Base-by-base conservation (phyloP, 1,140 invertebrate genomes). In the Amphibalanus amphitrite region DNA sequence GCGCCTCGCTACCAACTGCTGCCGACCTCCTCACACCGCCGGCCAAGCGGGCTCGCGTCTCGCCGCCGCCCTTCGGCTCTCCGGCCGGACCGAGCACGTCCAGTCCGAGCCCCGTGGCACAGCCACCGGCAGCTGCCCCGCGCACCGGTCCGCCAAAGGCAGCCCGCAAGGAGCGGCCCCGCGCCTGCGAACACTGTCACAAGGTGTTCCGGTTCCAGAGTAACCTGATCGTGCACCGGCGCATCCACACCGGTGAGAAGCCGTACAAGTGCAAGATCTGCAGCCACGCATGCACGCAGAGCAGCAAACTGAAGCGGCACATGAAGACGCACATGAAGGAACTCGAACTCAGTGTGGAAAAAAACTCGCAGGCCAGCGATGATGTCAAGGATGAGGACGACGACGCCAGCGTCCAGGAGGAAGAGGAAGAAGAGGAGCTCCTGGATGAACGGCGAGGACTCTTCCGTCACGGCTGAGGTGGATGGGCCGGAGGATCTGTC, bases 141-240 rank as follows among this genome's bases (percentile, higher is more conserved):
- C 74, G 73, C 33, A 74, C 69, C 67, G 74, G 77, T 23, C 67
- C 71, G 13, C 64, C 73, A n/a, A 70, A 67, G 59, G n/a, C n/a
- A n/a, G n/a, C n/a, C n/a, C 73, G 77, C 77, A 75, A 73, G 75
- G 59, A 79, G 82, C 76, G 78, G 29, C 70, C 72, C 20, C 75
- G 72, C 64, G 74, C 80, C 28, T 87, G 86, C 75, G 85, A 86
- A 76, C 90, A 92, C 72, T 97, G 94, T 79, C 91, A 92, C 40
- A 96, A 97, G 79, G 91, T 91, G 77, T 97, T 96, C 80, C 84
- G 91, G 30, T 95, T 92, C 80, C 90, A 93, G 81, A 93, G 90
- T 79, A 98, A 95, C 76, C 83, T 98, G 71, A 90, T 94, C 59
- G 91, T 93, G 23, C 95, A 98, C 80, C 84, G 93, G 68, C 84